These are phyloP conservation scores for Dermochelys coriacea DNA, from an alignment of 2,797 vertebrate genomes.

Conservation along the genomic window DNA sequence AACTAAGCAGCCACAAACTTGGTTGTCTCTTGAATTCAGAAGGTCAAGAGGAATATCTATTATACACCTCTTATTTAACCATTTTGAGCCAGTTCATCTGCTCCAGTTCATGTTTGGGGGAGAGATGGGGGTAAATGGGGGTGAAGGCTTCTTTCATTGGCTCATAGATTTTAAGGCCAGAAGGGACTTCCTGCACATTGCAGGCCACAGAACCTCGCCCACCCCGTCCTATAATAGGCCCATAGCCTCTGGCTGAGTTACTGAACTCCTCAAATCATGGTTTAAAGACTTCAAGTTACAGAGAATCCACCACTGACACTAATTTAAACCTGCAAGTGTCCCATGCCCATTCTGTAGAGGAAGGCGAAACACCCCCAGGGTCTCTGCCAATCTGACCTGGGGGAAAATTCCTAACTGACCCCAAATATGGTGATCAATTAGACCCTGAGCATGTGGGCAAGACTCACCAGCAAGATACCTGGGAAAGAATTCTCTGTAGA, in stretches of 20 bases:
- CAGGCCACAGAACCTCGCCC: background rate
- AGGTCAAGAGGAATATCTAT: background rate
- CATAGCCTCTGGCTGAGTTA: background rate
- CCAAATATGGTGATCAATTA: background rate
- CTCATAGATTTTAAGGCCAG: background rate
- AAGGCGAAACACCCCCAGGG: background rate
- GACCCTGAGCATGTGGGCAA: background rate
- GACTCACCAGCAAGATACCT: background rate
- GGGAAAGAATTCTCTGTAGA: background rate
- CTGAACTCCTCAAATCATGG: background rate
- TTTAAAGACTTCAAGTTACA: background rate
- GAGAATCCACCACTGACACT: background rate
- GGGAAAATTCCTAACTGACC: background rate
- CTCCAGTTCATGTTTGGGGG: background rate
- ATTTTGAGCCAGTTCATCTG: background rate
- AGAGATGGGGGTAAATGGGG: background rate
- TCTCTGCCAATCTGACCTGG: background rate
- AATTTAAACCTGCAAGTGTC: background rate
- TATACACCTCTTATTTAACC: accelerated
- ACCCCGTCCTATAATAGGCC: background rate
- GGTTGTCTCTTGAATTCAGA: accelerated
- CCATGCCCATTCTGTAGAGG: background rate
- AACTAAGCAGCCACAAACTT: accelerated
- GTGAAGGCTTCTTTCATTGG: background rate
- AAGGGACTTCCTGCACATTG: background rate